Conservation (phyloP, 2,113 vertebrate genomes). For the Gyps fulvus region DNA sequence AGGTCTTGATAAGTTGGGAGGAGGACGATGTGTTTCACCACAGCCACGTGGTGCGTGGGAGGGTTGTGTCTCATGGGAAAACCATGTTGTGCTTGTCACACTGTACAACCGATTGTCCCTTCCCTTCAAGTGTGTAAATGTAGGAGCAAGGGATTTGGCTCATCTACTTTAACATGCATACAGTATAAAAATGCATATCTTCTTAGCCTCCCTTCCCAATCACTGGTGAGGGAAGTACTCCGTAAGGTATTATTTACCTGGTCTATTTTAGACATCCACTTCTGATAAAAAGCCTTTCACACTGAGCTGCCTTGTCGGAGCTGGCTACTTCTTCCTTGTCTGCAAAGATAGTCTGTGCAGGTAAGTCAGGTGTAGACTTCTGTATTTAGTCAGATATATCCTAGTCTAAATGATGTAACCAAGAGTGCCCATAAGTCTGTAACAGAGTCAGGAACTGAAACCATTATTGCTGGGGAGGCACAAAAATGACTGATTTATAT, state of each 20-base stretch:
- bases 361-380: not conserved
- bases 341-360: not conserved
- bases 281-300: not conserved
- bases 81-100: not conserved
- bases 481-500: not conserved
- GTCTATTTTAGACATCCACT: not conserved
- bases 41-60: fast-evolving
- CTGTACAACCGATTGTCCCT: not conserved
- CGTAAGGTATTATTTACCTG: not conserved
- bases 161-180: not conserved
- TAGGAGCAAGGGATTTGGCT: not conserved
- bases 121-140: not conserved
- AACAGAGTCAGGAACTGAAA: not conserved
- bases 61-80: not conserved
- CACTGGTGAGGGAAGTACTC: not conserved
- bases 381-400: not conserved
- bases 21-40: not conserved
- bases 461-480: not conserved
- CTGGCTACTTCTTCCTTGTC: not conserved
- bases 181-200: not conserved
- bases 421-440: not conserved
- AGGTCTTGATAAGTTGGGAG: not conserved
- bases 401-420: not conserved
- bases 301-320: not conserved
- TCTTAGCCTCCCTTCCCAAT: not conserved